Conservation (phyloP, 1,140 invertebrate species). For the Nylanderia fulva region DNA sequence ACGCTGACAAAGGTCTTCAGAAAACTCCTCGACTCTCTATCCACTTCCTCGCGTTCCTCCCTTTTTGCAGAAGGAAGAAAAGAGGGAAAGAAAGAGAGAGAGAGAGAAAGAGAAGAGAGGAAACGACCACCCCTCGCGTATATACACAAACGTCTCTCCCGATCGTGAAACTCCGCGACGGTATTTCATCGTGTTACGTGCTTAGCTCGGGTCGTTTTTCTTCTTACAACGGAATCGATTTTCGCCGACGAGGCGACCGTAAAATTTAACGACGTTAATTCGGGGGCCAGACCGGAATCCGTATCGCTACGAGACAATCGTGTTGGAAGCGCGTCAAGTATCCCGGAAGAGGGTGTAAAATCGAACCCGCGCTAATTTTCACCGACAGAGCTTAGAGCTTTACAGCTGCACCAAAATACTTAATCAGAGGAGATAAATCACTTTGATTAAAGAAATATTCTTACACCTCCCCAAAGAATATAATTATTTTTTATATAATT, state of each 20-base stretch:
- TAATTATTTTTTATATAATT: not conserved
- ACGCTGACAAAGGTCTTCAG: constrained; percentile 71
- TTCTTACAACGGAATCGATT: constrained; percentile 75
- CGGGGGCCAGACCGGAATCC: constrained; percentile 45
- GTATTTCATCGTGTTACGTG: constrained; percentile 70
- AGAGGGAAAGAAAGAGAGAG: no score
- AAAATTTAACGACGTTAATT: constrained; percentile 76
- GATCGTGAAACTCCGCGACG: constrained; percentile 65
- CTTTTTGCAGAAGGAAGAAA: not conserved
- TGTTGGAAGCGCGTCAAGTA: not conserved
- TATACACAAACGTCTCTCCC: not conserved
- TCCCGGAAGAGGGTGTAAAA: constrained; percentile 7
- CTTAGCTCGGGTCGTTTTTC: constrained; percentile 61
- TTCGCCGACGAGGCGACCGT: constrained; percentile 72
- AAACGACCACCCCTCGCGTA: not conserved
- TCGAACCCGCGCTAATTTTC: constrained; percentile 25
- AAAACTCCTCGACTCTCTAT: constrained; percentile 29
- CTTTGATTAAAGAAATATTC: not conserved
- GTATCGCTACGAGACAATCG: constrained; percentile 16
- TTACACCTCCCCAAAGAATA: not conserved
- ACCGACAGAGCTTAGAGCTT: not conserved
- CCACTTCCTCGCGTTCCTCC: not conserved
- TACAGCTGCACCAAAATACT: not conserved
- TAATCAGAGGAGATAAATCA: not conserved
- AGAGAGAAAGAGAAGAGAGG: no score